Evolutionary conservation across 2,113 vertebrate species (phyloP), one percentile per base, ranked within the genome.

Genomic region (Saiga tatarica): DNA sequence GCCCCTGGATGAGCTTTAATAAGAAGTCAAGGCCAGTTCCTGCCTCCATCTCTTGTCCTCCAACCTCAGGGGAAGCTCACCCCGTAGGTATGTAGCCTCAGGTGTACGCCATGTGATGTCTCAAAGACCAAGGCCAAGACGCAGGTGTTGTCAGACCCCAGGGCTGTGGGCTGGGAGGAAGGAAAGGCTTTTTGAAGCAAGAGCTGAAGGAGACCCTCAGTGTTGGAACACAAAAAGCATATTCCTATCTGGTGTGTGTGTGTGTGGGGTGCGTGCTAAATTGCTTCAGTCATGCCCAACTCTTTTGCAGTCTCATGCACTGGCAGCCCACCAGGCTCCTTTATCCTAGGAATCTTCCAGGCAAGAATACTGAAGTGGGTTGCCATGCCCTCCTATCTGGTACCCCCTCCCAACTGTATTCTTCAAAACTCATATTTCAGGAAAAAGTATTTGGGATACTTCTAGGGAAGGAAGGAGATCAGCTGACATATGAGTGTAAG

Each of bases 61-160:
- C 82, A 15, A 0, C n/a, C 25, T 28, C 2, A 0, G 16, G 16
- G 33, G 6, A 8, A 5, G 28, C 14, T 0, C 45, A 59, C 30
- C 76, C 45, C 1, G 2, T 0, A 10, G 33, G 52, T 25, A 3
- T 4, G 1, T 28, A 5, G 53, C 12, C 74, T 2, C 4, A 0
- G 0, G 1, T 7, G 30, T 1, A 8, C 7, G 30, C 36, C 16
- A 2, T 0, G 13, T 0, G n/a, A 87, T 30, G 1, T 0, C 13
- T 2, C 17, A 8, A 13, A 26, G 60, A 11, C 25, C 23, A 53
- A 26, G 45, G 64, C 30, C 39, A 15, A 36, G 57, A 79, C 45
- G 7, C 36, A 23, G 84, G 26, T 33, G 60, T 33, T 62, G 60
- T 42, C 78, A 50, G 0, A 36, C 11, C 23, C 83, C 60, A 0